A percentile compares a stretch with the other conserved stretches of the same genome.
Evolutionary conservation across 2,797 vertebrate genomes (phyloP).

Genomic region (Gallirallus australis): DNA sequence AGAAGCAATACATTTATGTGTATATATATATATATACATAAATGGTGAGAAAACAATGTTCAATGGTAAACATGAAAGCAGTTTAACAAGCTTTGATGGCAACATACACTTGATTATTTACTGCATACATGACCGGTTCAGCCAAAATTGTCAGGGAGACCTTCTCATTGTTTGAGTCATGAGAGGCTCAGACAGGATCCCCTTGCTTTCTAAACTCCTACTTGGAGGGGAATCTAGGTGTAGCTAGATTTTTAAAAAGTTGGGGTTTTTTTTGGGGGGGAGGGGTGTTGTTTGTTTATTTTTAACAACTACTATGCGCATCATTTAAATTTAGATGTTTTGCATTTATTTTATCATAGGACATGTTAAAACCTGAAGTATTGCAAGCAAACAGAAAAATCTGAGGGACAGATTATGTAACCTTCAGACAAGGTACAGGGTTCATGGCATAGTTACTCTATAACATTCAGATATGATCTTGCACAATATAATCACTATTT

Average conservation of each 20-base stretch:
- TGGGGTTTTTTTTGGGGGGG: rapidly evolving
- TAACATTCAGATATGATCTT: neutral
- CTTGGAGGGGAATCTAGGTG: too few species aligned
- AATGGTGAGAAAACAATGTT: too few species aligned
- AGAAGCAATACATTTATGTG: too few species aligned
- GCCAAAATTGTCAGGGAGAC: too few species aligned
- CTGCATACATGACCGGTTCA: too few species aligned
- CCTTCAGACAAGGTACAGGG: neutral
- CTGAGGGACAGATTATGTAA: neutral
- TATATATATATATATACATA: too few species aligned
- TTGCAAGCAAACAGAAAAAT: neutral
- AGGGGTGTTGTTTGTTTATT: neutral
- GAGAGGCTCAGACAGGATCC: too few species aligned
- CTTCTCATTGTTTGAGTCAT: too few species aligned
- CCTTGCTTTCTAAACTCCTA: too few species aligned
- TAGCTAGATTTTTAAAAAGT: neutral
- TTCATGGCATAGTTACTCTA: neutral
- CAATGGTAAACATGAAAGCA: too few species aligned
- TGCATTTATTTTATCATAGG: neutral
- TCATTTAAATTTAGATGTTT: neutral
- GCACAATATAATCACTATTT: neutral
- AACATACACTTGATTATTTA: too few species aligned
- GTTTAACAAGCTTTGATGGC: too few species aligned
- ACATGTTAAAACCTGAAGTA: neutral
- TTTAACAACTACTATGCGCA: neutral